phyloP scores from a whole-genome alignment of 2,797 vertebrate species.

The Bovichtus variegatus region DNA sequence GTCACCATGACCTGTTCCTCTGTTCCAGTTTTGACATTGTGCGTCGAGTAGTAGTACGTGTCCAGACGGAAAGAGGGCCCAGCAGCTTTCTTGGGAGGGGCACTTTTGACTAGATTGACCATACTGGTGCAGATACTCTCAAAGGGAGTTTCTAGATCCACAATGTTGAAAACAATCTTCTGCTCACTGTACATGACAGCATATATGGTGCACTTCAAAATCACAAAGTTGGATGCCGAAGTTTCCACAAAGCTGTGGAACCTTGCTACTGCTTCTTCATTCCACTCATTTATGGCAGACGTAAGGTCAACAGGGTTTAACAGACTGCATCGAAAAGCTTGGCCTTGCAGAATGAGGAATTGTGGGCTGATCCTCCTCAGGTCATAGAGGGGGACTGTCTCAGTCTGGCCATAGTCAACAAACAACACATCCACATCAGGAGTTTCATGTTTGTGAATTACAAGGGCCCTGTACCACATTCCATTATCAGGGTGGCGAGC shows the following conservation, averaged over 20 bases:
- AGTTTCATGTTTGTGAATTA: constrained; percentile 76
- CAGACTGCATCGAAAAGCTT: constrained; percentile 95
- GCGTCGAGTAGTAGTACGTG: constrained; percentile 92
- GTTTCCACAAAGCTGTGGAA: constrained; percentile 89
- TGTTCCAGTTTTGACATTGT: constrained; percentile 90
- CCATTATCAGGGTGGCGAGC: constrained; percentile 86
- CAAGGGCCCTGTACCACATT: constrained; percentile 93
- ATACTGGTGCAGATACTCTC: constrained; percentile 89
- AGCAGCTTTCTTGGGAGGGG: constrained; percentile 75
- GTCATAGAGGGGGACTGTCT: constrained; percentile 81
- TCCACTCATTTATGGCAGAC: constrained; percentile 87
- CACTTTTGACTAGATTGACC: constrained; percentile 78
- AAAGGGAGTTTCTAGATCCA: constrained; percentile 94
- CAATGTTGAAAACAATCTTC: constrained; percentile 89
- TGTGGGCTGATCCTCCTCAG: constrained; percentile 83
- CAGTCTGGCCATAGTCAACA: constrained; percentile 92
- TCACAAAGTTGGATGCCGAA: constrained; percentile 70
- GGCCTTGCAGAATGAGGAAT: constrained; percentile 88
- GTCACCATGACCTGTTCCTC: constrained; percentile 91
- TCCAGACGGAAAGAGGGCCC: constrained; percentile 84
- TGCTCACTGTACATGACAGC: constrained; percentile 88
- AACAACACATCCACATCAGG: constrained; percentile 87
- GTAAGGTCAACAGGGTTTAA: constrained; percentile 89
- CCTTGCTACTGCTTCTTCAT: constrained; percentile 76
- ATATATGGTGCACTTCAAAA: constrained; percentile 93